Evolutionary conservation across 2,888 invertebrate genomes (phyloP), one percentile per base, ranked within the genome.

Genomic region (Erebia palarica): DNA sequence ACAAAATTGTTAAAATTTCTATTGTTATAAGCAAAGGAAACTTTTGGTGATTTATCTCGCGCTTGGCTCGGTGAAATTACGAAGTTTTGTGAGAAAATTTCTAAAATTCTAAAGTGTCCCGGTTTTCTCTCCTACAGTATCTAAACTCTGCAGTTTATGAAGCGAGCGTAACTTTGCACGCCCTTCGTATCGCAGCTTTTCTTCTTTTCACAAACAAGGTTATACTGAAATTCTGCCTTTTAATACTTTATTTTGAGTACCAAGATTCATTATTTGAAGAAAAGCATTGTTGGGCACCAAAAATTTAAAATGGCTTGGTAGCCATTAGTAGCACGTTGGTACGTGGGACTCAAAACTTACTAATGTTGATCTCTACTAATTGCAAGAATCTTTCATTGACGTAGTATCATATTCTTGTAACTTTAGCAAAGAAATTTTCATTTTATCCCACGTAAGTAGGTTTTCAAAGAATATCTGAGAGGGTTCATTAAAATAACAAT

Each of bases 101-200:
- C 90, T 89, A 88, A 91, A 92, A 90, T 91, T 90, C 86, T 88
- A 85, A 89, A 91, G 86, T 86, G 89, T 69, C 71, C 86, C 85
- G 83, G 76, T 80, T 83, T 81, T 73, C 72, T 69, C 36, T 11
- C 13, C 49, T 8, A 65, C 80, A 81, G 83, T 88, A 83, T 86
- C 82, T 84, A 83, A 84, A 84, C 85, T 82, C 79, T 76, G 70
- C 86, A 89, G 86, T 89, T 90, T 86, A 82, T 81, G 77, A 61
- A 86, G 80, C 84, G 81, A 83, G 87, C 82, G 88, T 86, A 90
- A 89, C 89, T 92, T 90, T 84, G 86, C 83, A 86, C 84, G 83
- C 86, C 85, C 87, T 91, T 89, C 90, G 90, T 90, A 90, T 91
- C 82, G 76, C 84, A 88, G 90, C 85, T 91, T 89, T 81, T 78